These are phyloP conservation scores for Morinoia aosen DNA, from an alignment of 2,888 invertebrate species.

Conservation along the genomic window DNA sequence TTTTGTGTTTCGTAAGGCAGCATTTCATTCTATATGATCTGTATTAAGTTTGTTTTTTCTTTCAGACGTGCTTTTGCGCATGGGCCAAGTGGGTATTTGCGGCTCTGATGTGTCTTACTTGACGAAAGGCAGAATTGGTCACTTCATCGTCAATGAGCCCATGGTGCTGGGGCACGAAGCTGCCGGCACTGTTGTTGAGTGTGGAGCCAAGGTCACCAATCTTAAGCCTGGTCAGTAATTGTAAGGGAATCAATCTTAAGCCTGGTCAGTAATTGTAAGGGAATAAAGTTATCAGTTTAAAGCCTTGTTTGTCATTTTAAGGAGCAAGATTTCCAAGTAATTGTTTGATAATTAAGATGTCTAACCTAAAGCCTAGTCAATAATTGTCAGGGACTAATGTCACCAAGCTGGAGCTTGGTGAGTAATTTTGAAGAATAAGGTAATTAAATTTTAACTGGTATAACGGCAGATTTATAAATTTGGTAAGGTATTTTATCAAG, in stretches of 20 bases:
- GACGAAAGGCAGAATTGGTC: conserved; percentile 86
- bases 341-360: too few relatives aligned
- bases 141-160: conserved; percentile 87
- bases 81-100: conserved; percentile 96
- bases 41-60: not conserved
- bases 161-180: conserved; percentile 98
- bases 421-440: too few relatives aligned
- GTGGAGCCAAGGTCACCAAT: conserved; percentile 76
- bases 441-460: too few relatives aligned
- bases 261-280: conserved; percentile 49
- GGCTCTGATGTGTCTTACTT: conserved; percentile 95
- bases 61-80: conserved; percentile 77
- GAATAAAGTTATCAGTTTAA: not conserved
- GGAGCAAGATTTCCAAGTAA: too few relatives aligned
- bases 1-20: too few relatives aligned
- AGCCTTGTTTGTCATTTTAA: not conserved
- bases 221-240: conserved; percentile 69
- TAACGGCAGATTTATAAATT: too few relatives aligned
- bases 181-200: conserved; percentile 81
- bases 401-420: too few relatives aligned
- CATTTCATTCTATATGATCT: too few relatives aligned
- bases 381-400: too few relatives aligned
- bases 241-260: not conserved
- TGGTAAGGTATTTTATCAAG: too few relatives aligned
- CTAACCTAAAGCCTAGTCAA: too few relatives aligned